These are phyloP conservation scores for Ectemnius lituratus DNA, from an alignment of 2,888 invertebrate species.

Conservation along the genomic window DNA sequence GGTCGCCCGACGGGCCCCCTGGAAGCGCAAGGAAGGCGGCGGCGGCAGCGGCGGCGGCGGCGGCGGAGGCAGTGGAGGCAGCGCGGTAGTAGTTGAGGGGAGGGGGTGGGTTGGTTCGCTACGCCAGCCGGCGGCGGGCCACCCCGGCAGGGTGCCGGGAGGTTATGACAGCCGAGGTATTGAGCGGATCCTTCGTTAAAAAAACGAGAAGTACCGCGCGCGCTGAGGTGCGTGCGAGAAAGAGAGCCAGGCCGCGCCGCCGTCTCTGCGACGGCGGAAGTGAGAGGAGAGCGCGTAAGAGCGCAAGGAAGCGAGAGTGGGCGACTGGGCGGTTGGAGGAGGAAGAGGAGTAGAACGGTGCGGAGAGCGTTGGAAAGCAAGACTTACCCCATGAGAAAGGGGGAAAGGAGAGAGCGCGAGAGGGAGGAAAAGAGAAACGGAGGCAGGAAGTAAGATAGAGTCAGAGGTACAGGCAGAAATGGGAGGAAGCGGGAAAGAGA, in stretches of 20 bases:
- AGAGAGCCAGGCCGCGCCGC: conserved; percentile 40
- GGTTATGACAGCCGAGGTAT: conserved; percentile 78
- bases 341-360: conserved; percentile 16
- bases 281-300: conserved; percentile 17
- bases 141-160: conserved; percentile 69
- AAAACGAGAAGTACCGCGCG: conserved; percentile 70
- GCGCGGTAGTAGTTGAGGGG: not conserved
- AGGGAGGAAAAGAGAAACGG: not conserved
- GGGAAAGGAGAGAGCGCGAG: conserved; percentile 16
- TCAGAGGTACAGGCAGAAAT: conserved; percentile 31
- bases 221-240: conserved; percentile 65
- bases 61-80: not conserved
- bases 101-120: conserved; percentile 55
- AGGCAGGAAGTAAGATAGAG: conserved; percentile 27
- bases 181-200: conserved; percentile 78
- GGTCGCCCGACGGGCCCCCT: conserved; percentile 51
- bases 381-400: no score
- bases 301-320: conserved; percentile 26
- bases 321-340: conserved; percentile 10
- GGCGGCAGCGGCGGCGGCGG: not conserved
- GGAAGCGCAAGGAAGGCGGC: conserved; percentile 47
- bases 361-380: not conserved
- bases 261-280: conserved; percentile 29
- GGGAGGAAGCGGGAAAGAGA: conserved; percentile 27
- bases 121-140: conserved; percentile 55